phyloP scores from a whole-genome alignment of 2,113 vertebrate species.

The Sorex fumeus region DNA sequence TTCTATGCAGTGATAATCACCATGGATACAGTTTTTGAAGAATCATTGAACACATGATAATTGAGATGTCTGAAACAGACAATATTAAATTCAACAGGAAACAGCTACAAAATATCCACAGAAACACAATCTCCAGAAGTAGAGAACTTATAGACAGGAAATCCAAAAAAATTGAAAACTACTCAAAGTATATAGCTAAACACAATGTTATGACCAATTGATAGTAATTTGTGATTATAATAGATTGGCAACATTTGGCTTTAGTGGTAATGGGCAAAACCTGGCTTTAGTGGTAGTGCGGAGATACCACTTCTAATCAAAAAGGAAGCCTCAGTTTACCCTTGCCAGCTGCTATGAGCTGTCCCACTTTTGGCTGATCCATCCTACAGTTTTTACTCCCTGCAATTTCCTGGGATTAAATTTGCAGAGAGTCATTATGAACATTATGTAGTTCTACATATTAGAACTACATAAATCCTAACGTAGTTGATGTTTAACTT shows the following conservation, averaged over 20 bases:
- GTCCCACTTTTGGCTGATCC: too few relatives aligned
- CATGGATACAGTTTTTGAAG: constrained; percentile 1
- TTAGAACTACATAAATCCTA: too few relatives aligned
- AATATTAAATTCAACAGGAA: constrained; percentile 46
- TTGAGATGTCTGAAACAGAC: background rate
- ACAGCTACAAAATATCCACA: constrained; percentile 34
- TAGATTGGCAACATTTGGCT: background rate
- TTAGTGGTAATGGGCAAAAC: background rate
- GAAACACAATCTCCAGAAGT: background rate
- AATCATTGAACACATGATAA: background rate
- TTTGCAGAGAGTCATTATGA: too few relatives aligned
- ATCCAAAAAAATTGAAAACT: constrained; percentile 35
- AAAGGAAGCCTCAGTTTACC: too few relatives aligned
- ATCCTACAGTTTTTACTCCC: too few relatives aligned
- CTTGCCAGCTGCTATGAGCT: too few relatives aligned
- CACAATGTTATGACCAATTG: constrained; percentile 1
- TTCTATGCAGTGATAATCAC: background rate
- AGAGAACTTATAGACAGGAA: background rate
- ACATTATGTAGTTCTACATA: too few relatives aligned
- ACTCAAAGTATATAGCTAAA: background rate
- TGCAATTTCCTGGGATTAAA: too few relatives aligned
- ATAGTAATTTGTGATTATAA: constrained; percentile 21
- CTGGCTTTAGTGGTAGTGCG: background rate
- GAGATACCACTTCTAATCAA: background rate
- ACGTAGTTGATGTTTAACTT: too few relatives aligned